A percentile compares a stretch with the other conserved stretches of the same genome.
phyloP scores from a whole-genome alignment of 2,113 vertebrate genomes.

The Synodontis membranacea region DNA sequence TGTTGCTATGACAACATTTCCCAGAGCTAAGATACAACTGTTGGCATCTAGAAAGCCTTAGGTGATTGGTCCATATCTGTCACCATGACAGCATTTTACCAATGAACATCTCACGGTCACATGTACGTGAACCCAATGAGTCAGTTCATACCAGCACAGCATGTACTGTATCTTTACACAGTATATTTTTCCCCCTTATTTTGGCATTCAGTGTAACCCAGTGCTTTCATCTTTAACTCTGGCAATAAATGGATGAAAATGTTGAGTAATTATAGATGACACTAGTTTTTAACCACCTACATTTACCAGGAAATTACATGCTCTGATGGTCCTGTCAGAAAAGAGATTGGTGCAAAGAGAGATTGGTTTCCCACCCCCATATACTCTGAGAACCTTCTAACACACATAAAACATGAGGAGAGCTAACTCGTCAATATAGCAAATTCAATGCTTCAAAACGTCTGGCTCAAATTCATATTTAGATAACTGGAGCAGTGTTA shows the following conservation, averaged over 20 bases:
- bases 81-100: conserved; percentile 13
- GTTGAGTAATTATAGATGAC: neutral
- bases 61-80: conserved; percentile 29
- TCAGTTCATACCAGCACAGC: neutral
- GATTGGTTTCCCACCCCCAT: neutral
- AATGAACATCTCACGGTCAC: neutral
- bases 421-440: neutral
- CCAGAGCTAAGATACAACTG: neutral
- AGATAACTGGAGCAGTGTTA: neutral
- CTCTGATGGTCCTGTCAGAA: neutral
- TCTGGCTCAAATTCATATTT: neutral
- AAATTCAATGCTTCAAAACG: neutral
- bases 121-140: neutral
- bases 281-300: neutral
- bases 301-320: neutral
- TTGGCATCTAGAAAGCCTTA: neutral
- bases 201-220: neutral
- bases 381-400: neutral
- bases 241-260: neutral
- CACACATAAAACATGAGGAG: neutral
- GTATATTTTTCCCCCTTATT: neutral
- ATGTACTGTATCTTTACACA: neutral
- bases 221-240: neutral
- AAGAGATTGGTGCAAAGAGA: neutral
- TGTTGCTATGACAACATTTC: conserved; percentile 39